Evolutionary conservation across 2,888 invertebrate species (phyloP).

Genomic region (Nineta flava): DNA sequence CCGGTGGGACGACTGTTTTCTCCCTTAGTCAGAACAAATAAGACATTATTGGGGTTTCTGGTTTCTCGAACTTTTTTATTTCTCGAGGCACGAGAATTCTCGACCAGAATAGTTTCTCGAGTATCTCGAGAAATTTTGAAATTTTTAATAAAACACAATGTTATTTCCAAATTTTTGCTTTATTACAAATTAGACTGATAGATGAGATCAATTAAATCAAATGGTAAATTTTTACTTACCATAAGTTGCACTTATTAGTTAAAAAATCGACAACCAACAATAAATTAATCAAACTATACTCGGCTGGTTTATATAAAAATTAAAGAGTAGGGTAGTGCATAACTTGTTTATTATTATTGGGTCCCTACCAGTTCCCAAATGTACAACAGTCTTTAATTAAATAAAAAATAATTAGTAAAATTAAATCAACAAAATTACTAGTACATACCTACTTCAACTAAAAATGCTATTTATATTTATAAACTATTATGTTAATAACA

Average conservation of each 20-base stretch:
- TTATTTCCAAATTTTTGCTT: too few relatives aligned
- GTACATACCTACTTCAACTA: neutral
- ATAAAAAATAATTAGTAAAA: too few relatives aligned
- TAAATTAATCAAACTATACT: too few relatives aligned
- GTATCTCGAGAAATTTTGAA: too few relatives aligned
- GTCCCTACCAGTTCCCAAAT: neutral
- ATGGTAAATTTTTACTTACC: constrained; percentile 1
- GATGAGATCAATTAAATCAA: constrained; percentile 1
- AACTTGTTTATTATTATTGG: neutral
- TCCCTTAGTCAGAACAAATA: too few relatives aligned
- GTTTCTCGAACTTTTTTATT: neutral
- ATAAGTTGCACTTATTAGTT: constrained; percentile 3
- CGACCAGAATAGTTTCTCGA: too few relatives aligned
- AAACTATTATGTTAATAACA: neutral
- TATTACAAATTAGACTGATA: too few relatives aligned
- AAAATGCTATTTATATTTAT: neutral
- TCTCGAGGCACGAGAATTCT: too few relatives aligned
- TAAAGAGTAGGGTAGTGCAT: neutral
- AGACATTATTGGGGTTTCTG: constrained; percentile 11
- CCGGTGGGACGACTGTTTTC: too few relatives aligned
- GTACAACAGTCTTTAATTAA: constrained; percentile 1
- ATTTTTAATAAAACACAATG: too few relatives aligned
- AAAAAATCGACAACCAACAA: constrained; percentile 6
- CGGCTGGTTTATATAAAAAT: neutral
- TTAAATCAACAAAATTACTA: too few relatives aligned